These are phyloP conservation scores for Drosophila nasuta DNA, from an alignment of 1,140 invertebrate genomes.

Conservation along the genomic window DNA sequence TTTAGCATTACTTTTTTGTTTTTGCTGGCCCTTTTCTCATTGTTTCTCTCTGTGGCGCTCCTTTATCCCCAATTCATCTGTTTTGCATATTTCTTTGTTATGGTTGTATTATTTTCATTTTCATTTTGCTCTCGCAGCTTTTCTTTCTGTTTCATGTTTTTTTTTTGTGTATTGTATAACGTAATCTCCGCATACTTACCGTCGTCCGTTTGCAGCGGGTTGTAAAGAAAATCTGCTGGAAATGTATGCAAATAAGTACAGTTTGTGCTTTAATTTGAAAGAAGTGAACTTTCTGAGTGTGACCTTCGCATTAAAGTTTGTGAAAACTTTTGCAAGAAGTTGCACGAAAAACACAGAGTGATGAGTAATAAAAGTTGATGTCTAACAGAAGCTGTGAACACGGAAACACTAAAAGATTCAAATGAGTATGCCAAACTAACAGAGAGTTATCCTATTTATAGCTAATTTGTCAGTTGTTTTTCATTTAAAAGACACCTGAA, in stretches of 20 bases:
- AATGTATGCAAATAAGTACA: slow-evolving; percentile 78
- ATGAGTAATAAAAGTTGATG: slow-evolving; percentile 14
- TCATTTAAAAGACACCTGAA: neutral
- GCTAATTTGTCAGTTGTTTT: neutral
- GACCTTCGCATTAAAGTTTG: slow-evolving; percentile 61
- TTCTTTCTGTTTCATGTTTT: neutral
- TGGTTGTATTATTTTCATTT: slow-evolving; percentile 72
- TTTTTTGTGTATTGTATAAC: slow-evolving; percentile 55
- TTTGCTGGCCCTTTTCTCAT: slow-evolving; percentile 32
- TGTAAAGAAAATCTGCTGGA: slow-evolving; percentile 61
- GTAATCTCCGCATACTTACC: slow-evolving; percentile 57
- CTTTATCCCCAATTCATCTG: slow-evolving; percentile 78
- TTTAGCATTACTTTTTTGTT: neutral
- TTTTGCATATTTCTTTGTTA: slow-evolving; percentile 82
- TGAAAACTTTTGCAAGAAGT: slow-evolving; percentile 19
- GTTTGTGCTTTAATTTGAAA: slow-evolving; percentile 60
- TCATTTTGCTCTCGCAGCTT: slow-evolving; percentile 32
- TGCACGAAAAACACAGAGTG: neutral
- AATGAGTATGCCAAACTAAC: neutral
- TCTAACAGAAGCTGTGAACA: neutral
- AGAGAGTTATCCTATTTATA: neutral
- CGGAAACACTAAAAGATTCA: neutral
- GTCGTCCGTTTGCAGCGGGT: slow-evolving; percentile 11
- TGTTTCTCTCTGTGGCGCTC: slow-evolving; percentile 33
- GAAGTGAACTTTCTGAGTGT: slow-evolving; percentile 30